Evolutionary conservation across 2,888 invertebrate genomes (phyloP).

Genomic region (Uloborus plumipes): DNA sequence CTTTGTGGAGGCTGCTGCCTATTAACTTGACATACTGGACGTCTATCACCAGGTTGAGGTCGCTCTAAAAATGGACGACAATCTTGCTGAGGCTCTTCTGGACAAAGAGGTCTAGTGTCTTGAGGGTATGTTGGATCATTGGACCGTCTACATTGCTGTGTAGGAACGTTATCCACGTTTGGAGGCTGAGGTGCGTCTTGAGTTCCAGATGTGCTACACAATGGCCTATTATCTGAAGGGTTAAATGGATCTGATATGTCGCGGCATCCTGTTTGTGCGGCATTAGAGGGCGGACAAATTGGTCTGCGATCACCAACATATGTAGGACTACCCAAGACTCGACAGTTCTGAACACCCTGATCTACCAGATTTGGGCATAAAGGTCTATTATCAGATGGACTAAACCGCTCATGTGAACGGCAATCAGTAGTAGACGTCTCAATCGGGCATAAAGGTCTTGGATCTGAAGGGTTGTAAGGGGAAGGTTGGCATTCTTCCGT

Average conservation of each 20-base stretch:
- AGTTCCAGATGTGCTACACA: constrained; percentile 6
- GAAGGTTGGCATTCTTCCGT: constrained; percentile 31
- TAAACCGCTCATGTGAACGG: constrained; percentile 34
- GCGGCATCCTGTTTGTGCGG: constrained; percentile 32
- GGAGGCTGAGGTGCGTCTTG: neutral
- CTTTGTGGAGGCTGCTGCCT: neutral
- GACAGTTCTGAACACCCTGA: constrained; percentile 14
- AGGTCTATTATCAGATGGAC: constrained; percentile 50
- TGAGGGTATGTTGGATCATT: constrained; percentile 24
- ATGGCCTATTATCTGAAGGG: constrained; percentile 43
- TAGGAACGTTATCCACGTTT: neutral
- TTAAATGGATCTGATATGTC: constrained; percentile 31
- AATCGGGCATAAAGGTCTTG: constrained; percentile 34
- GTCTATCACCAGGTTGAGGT: constrained; percentile 45
- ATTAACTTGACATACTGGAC: constrained; percentile 44
- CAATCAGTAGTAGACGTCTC: neutral
- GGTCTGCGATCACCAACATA: constrained; percentile 52
- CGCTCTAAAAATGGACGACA: constrained; percentile 45
- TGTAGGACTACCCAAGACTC: constrained; percentile 30
- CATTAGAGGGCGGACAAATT: constrained; percentile 26
- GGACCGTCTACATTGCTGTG: constrained; percentile 28
- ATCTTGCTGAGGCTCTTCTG: constrained; percentile 13
- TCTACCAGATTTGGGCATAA: constrained; percentile 4
- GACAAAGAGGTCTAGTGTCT: constrained; percentile 45
- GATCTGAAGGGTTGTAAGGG: constrained; percentile 45